Base-by-base conservation (phyloP, 92 coral and sea anemone species). In the Zoanthus sansibaricus region DNA sequence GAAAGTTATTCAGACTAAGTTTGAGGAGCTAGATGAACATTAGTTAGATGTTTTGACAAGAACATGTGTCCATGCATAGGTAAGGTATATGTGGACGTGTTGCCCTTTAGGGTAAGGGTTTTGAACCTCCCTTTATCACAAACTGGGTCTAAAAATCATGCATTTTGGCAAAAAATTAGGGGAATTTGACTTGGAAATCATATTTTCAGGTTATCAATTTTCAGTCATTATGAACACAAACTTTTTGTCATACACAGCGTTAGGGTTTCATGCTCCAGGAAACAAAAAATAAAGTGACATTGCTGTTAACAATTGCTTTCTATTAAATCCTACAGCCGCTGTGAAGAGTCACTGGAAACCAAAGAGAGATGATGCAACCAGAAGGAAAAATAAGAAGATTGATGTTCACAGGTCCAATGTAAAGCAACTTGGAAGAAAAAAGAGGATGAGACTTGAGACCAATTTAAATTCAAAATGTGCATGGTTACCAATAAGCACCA, bases 291-390 rank as follows among this genome's bases (percentile, higher is more conserved):
- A 69, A 69, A 69, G 73, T 69, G 73, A 74, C 20, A 74, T 48
- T 74, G 78, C 55, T 74, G 55, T 48, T 74, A 74, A 48, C 55
- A 74, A 47, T 74, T 45, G 78, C 55, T 74, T 74, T 48, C 54
- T 74, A 48, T 74, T 20, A 74, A 46, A 72, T 72, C 76, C 49
- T 72, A 72, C 55, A 72, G 77, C 37, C 58, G 78, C 61, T 46
- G 62, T 75, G 13, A 51, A n/a, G 58, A 75, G 78, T 47, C 78
- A 75, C 58, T 75, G 78, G 80, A 76, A 76, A 31, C 52, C 80
- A 52, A 76, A 55, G 80, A 54, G 68, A n/a, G 80, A 52, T 51
- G 66, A 76, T 76, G 45, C 64, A 16, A 76, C 48, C 42, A 76
- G 82, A 51, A 54, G 67, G 64, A 76, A 10, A 49, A 76, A 76